Percentiles rank a stretch among this genome's conserved stretches.
Evolutionary conservation across 2,888 invertebrate genomes (phyloP).

Genomic region (Agrochola macilenta): DNA sequence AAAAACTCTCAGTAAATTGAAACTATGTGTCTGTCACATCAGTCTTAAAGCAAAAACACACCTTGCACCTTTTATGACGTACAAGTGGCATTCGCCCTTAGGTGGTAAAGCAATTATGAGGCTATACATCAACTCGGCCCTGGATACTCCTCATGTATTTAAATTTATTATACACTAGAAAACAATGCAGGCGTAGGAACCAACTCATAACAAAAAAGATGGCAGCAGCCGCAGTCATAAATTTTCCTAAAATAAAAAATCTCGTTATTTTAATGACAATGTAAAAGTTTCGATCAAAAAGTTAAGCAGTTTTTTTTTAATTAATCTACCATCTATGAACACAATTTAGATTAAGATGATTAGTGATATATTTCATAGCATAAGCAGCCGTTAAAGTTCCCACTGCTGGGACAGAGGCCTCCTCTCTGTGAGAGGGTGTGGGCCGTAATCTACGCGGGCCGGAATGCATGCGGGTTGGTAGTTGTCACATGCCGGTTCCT

Average conservation of each 20-base stretch:
- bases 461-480: no score
- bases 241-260: neutral
- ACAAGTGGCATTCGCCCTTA: neutral
- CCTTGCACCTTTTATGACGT: no score
- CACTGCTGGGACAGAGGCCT: no score
- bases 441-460: no score
- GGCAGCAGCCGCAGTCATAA: neutral
- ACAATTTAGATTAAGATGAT: neutral
- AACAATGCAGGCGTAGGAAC: no score
- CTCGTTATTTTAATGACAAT: neutral
- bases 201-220: neutral
- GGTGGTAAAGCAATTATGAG: neutral
- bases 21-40: neutral
- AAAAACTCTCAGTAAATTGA: neutral
- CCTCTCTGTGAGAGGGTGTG: no score
- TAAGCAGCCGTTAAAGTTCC: no score
- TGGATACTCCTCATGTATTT: neutral
- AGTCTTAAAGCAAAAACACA: neutral
- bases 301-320: neutral
- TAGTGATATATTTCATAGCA: neutral
- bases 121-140: neutral
- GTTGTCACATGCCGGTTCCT: no score
- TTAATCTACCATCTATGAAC: neutral
- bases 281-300: constrained; percentile 15
- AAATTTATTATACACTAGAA: neutral